Conservation (phyloP, 2,888 invertebrate species). For the Antheraea assamensis region DNA sequence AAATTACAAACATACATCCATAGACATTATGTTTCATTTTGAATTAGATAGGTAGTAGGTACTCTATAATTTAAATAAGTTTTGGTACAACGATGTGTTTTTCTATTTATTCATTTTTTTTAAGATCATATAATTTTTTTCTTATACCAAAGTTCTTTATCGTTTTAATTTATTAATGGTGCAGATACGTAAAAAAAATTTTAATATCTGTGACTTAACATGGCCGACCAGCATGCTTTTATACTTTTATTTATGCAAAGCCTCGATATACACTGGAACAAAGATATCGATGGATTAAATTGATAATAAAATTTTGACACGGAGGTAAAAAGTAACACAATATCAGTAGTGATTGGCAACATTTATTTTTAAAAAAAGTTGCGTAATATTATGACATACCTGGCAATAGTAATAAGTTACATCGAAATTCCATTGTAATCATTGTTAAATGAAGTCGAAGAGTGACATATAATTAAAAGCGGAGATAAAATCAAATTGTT, state of each 20-base stretch:
- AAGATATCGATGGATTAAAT: neutral
- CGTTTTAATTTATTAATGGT: slow-evolving; percentile 47
- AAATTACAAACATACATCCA: too few relatives aligned
- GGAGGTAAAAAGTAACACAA: neutral
- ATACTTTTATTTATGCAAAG: neutral
- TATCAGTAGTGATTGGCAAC: neutral
- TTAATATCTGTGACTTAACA: neutral
- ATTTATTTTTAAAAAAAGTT: neutral
- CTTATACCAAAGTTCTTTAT: slow-evolving; percentile 71
- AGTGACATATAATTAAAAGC: neutral
- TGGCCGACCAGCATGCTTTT: neutral
- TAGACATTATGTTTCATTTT: neutral
- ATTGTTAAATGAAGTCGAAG: neutral
- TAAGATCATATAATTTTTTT: slow-evolving; percentile 40
- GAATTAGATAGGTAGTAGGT: slow-evolving; percentile 14
- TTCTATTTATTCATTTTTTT: slow-evolving; percentile 49
- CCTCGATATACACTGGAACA: neutral
- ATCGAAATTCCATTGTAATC: neutral
- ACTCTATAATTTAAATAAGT: slow-evolving; percentile 16
- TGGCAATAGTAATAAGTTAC: too few relatives aligned
- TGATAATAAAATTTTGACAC: neutral
- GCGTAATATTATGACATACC: too few relatives aligned
- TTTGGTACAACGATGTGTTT: slow-evolving; percentile 20
- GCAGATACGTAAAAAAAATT: slow-evolving; percentile 14
- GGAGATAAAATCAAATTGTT: neutral